Conservation (phyloP, 2,888 invertebrate species). For the Stenurella melanura region DNA sequence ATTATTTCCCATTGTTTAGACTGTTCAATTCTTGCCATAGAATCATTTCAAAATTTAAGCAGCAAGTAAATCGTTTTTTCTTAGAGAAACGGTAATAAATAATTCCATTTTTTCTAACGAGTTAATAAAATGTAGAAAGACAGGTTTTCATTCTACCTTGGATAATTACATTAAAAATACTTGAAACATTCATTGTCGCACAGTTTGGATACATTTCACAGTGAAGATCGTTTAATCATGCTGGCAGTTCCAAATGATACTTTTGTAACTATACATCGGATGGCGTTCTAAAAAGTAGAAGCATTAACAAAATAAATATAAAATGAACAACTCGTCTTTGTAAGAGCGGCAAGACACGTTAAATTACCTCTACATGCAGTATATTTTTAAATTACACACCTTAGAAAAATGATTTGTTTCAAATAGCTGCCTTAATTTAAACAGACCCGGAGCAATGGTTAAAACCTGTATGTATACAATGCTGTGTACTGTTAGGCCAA, state of each 20-base stretch:
- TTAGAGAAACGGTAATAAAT: too few species aligned
- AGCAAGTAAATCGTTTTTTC: too few species aligned
- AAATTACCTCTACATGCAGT: not conserved
- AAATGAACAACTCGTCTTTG: not conserved
- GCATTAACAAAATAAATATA: not conserved
- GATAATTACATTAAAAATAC: not conserved
- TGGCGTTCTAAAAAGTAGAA: not conserved
- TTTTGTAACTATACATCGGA: not conserved
- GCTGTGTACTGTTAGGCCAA: slow-evolving; percentile 65
- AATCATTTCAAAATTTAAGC: too few species aligned
- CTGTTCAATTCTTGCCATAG: too few species aligned
- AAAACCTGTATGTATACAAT: slow-evolving; percentile 54
- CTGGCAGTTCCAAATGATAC: not conserved
- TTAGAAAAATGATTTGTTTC: slow-evolving; percentile 7
- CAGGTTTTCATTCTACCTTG: too few species aligned
- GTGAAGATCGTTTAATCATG: not conserved
- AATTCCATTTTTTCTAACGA: not conserved
- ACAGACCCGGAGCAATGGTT: slow-evolving; percentile 54
- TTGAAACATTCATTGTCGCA: not conserved
- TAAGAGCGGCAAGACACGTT: not conserved
- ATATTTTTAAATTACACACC: slow-evolving; percentile 7
- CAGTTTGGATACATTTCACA: not conserved
- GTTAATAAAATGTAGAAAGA: not conserved
- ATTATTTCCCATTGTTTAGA: too few species aligned
- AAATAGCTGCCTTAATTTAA: slow-evolving; percentile 52